phyloP scores from a whole-genome alignment of 1,140 invertebrate genomes.

The Eumeta japonica region DNA sequence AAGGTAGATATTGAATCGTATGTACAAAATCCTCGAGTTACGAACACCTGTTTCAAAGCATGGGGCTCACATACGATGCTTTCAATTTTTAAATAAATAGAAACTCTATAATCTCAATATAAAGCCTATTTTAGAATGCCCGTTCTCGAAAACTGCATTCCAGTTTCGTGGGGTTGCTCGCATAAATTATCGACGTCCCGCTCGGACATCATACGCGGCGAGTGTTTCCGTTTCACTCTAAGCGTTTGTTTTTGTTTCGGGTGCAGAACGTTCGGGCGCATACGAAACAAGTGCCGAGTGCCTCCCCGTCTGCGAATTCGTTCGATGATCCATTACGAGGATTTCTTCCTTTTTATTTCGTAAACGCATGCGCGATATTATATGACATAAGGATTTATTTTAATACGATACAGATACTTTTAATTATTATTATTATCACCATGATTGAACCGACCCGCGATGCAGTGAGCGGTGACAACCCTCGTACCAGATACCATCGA shows the following conservation, averaged over 20 bases:
- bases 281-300: conserved; percentile 28
- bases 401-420: too few relatives aligned
- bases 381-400: too few relatives aligned
- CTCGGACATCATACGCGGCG: conserved; percentile 22
- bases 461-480: too few relatives aligned
- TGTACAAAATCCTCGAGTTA: too few relatives aligned
- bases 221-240: conserved; percentile 39
- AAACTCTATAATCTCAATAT: conserved; percentile 4
- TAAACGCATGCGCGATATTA: too few relatives aligned
- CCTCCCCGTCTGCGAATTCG: conserved; percentile 17
- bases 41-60: conserved; percentile 56
- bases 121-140: conserved; percentile 17
- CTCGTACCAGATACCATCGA: too few relatives aligned
- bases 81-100: conserved; percentile 22
- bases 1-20: too few relatives aligned
- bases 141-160: conserved; percentile 25
- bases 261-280: conserved; percentile 25
- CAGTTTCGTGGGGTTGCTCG: conserved; percentile 47
- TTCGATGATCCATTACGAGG: too few relatives aligned
- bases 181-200: conserved; percentile 56
- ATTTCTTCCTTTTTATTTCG: too few relatives aligned
- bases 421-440: too few relatives aligned
- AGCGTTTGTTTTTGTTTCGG: conserved; percentile 48
- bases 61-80: too few relatives aligned
- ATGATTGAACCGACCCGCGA: too few relatives aligned